These are phyloP conservation scores for Empidonax alnorum DNA, from an alignment of 2,113 vertebrate species.

Conservation along the genomic window DNA sequence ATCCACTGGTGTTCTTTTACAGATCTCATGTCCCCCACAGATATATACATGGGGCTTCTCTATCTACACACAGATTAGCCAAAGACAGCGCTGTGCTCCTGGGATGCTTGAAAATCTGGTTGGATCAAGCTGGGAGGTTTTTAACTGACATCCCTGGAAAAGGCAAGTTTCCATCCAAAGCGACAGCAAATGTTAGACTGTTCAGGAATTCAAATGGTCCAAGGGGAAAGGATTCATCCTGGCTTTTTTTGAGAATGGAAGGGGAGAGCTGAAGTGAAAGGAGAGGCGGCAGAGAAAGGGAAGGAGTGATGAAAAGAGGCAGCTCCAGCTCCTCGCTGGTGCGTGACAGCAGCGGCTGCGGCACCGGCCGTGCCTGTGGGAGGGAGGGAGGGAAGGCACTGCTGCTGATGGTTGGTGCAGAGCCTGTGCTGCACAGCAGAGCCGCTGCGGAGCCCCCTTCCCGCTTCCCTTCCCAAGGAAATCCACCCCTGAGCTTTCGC, in stretches of 20 bases:
- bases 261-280: neutral
- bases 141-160: neutral
- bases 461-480: neutral
- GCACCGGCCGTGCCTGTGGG: neutral
- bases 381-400: neutral
- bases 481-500: neutral
- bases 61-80: neutral
- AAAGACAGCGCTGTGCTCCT: neutral
- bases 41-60: rapidly evolving
- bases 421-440: neutral
- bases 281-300: neutral
- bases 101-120: neutral
- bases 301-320: neutral
- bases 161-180: neutral
- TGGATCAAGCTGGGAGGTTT: neutral
- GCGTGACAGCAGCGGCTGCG: neutral
- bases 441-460: neutral
- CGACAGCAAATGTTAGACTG: rapidly evolving
- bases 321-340: neutral
- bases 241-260: neutral
- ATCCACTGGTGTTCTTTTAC: neutral
- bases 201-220: rapidly evolving
- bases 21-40: neutral
- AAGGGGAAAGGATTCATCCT: neutral
- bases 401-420: neutral